Conservation (phyloP, 2,797 vertebrate species). For the Hapalemur alaotrensis region DNA sequence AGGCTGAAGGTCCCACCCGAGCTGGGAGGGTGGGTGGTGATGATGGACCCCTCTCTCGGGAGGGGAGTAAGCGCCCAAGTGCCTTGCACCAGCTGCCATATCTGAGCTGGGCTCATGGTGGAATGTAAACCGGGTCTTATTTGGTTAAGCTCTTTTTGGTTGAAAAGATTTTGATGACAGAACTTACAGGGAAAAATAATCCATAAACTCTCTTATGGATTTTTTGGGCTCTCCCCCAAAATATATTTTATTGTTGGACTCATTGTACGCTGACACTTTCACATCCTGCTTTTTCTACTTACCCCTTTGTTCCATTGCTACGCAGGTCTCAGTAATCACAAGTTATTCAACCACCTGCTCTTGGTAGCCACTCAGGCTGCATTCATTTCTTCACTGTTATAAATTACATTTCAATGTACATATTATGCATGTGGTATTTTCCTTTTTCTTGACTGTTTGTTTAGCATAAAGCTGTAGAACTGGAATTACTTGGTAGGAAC, state of each 20-base stretch:
- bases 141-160: not conserved
- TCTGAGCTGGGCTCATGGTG: fast-evolving
- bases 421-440: not conserved
- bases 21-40: fast-evolving
- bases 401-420: not conserved
- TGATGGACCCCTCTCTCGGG: not conserved
- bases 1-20: not conserved
- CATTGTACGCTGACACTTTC: not conserved
- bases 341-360: no score
- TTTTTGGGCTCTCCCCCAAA: not conserved
- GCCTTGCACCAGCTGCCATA: not conserved
- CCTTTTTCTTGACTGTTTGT: not conserved
- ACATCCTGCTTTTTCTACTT: not conserved
- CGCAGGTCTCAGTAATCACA: not conserved
- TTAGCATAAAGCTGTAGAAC: not conserved
- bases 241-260: not conserved
- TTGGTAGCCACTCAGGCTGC: not conserved
- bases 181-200: not conserved
- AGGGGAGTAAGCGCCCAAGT: fast-evolving
- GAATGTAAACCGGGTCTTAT: not conserved
- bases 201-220: not conserved
- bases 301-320: not conserved
- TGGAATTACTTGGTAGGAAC: not conserved
- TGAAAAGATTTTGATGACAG: not conserved
- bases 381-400: not conserved